A percentile compares a stretch with the other conserved stretches of the same genome.
These are phyloP conservation scores for Achroia grisella DNA, from an alignment of 1,140 invertebrate species.

Conservation along the genomic window DNA sequence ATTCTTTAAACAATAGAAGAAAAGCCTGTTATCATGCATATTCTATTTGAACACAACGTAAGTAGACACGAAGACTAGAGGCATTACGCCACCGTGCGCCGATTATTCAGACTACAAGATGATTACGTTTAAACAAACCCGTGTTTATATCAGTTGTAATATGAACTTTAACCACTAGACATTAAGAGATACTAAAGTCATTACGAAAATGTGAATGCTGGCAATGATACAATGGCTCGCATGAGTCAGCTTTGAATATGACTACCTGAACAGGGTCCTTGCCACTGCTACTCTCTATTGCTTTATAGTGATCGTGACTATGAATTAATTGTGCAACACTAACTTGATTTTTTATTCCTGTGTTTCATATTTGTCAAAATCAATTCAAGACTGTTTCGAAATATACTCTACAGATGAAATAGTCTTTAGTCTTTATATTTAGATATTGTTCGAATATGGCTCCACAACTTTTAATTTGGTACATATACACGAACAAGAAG, in stretches of 20 bases:
- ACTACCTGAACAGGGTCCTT: not conserved
- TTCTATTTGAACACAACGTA: constrained; percentile 46
- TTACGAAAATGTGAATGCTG: constrained; percentile 15
- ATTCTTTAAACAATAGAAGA: not conserved
- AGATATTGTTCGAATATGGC: too few relatives aligned
- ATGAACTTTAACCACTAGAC: constrained; percentile 21
- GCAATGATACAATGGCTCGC: constrained; percentile 42
- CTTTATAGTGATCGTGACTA: not conserved
- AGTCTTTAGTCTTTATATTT: too few relatives aligned
- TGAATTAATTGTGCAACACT: too few relatives aligned
- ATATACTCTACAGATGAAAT: not conserved
- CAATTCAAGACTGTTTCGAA: not conserved
- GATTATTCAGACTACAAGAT: constrained; percentile 53
- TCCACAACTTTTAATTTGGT: too few relatives aligned
- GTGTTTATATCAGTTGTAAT: constrained; percentile 19
- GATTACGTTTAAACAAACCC: constrained; percentile 31
- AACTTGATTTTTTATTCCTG: too few relatives aligned
- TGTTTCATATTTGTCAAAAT: not conserved
- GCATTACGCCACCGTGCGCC: constrained; percentile 36
- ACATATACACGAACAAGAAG: too few relatives aligned
- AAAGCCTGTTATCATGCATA: constrained; percentile 22
- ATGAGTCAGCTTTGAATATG: constrained; percentile 36
- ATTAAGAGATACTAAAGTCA: constrained; percentile 12
- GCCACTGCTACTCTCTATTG: not conserved
- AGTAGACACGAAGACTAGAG: not conserved